Conservation (phyloP, 2,797 vertebrate genomes). For the Lutra lutra region DNA sequence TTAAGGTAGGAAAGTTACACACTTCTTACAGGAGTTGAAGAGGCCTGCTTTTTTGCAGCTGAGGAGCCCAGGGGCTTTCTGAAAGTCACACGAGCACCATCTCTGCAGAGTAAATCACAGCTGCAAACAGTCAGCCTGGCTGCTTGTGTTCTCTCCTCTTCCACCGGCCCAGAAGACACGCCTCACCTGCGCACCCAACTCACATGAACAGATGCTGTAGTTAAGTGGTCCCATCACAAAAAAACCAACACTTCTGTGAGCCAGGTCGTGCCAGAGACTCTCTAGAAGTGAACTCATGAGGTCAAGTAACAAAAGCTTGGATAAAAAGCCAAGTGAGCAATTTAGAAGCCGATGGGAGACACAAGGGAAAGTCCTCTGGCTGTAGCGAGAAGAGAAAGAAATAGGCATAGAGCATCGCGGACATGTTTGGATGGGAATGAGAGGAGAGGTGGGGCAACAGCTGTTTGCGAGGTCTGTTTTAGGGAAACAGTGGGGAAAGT, state of each 20-base stretch:
- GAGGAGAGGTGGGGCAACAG: not conserved
- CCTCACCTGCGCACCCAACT: not conserved
- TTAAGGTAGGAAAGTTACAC: not conserved
- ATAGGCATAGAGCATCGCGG: not conserved
- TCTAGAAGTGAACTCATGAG: not conserved
- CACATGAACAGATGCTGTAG: not conserved
- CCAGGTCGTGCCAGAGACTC: not conserved
- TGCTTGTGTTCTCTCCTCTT: not conserved
- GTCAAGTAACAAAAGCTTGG: not conserved
- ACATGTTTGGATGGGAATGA: not conserved
- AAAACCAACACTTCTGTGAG: not conserved
- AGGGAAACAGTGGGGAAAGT: not conserved
- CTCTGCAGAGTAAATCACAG: not conserved
- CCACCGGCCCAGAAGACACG: rapidly evolving
- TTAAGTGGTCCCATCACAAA: not conserved
- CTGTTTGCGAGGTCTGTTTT: not conserved
- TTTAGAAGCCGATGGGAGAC: not conserved
- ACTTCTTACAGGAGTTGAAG: not conserved
- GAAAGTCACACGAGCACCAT: not conserved
- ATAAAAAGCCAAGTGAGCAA: conserved; percentile 22
- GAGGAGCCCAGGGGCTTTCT: not conserved
- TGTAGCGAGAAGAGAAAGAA: not conserved
- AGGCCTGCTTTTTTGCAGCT: not conserved
- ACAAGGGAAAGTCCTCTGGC: not conserved
- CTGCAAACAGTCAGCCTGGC: not conserved